Conservation (phyloP, 92 coral and sea anemone species). For the Actinostola sp. region DNA sequence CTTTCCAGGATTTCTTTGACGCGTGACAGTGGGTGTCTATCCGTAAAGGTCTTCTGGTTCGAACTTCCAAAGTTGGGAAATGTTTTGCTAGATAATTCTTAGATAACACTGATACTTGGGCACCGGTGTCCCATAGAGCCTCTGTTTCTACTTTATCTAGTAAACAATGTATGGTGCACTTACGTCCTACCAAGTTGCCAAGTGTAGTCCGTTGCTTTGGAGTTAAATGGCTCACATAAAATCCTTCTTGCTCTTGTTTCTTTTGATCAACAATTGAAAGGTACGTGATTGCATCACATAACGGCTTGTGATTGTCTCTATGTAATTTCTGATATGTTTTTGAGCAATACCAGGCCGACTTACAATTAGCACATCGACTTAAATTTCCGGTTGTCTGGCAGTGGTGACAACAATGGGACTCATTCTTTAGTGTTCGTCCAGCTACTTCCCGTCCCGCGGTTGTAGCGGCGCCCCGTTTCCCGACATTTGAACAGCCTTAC, state of each 20-base stretch:
- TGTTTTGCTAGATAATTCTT: constrained; percentile 13
- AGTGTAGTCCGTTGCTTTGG: constrained; percentile 37
- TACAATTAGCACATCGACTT: constrained; percentile 19
- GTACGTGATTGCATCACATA: constrained; percentile 24
- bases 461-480: constrained; percentile 17
- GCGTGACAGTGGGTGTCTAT: constrained; percentile 72
- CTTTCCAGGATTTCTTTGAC: constrained; percentile 60
- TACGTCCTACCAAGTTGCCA: constrained; percentile 32
- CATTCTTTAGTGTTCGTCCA: constrained; percentile 1
- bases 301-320: constrained; percentile 25
- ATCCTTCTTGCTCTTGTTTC: constrained; percentile 7
- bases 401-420: constrained; percentile 31
- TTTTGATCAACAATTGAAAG: constrained; percentile 16
- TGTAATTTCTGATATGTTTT: constrained; percentile 21
- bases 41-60: constrained; percentile 53
- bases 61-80: constrained; percentile 29
- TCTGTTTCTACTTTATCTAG: constrained; percentile 28
- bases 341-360: constrained; percentile 24
- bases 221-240: constrained; percentile 44
- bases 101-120: constrained; percentile 56
- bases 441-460: constrained; percentile 47
- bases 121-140: constrained; percentile 60
- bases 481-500: constrained; percentile 31
- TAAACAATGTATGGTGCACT: constrained; percentile 40
- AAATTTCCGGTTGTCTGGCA: constrained; percentile 13